phyloP scores from a whole-genome alignment of 2,888 invertebrate genomes.

The Seira ritae region DNA sequence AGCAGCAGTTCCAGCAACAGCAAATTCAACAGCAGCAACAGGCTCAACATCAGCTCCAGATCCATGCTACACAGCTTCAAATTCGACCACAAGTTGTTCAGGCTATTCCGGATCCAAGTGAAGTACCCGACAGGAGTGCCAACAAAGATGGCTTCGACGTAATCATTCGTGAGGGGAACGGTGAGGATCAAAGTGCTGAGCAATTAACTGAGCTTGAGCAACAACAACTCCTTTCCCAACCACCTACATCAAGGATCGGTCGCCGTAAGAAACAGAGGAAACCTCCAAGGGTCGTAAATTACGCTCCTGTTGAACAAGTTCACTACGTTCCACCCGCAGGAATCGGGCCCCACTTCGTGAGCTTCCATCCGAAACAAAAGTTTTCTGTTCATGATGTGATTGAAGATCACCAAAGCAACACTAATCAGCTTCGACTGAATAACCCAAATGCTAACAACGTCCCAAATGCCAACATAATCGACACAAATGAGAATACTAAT shows the following conservation, averaged over 20 bases:
- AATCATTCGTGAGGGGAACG: constrained; percentile 37
- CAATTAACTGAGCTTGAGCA: constrained; percentile 38
- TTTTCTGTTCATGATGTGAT: constrained; percentile 42
- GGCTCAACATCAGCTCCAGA: not conserved
- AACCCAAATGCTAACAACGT: constrained; percentile 5
- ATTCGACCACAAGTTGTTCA: constrained; percentile 30
- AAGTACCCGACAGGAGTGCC: constrained; percentile 30
- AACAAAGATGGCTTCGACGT: constrained; percentile 46
- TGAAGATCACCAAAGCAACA: constrained; percentile 25
- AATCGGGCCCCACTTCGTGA: constrained; percentile 37
- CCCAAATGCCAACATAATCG: not conserved
- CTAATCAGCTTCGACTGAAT: constrained; percentile 32
- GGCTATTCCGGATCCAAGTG: not conserved
- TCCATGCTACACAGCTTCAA: not conserved
- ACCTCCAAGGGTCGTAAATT: constrained; percentile 49
- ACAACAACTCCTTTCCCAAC: constrained; percentile 31
- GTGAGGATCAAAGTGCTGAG: constrained; percentile 23
- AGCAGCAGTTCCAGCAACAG: constrained; percentile 43
- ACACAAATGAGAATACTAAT: not conserved
- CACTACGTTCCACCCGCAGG: constrained; percentile 52
- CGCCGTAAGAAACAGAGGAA: constrained; percentile 47
- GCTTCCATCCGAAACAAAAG: constrained; percentile 45
- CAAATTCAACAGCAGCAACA: constrained; percentile 34
- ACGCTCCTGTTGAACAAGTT: constrained; percentile 53
- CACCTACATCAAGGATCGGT: constrained; percentile 36